Percentiles rank a stretch among this genome's conserved stretches.
These are phyloP conservation scores for Colius striatus DNA, from an alignment of 2,113 vertebrate species.

Conservation along the genomic window DNA sequence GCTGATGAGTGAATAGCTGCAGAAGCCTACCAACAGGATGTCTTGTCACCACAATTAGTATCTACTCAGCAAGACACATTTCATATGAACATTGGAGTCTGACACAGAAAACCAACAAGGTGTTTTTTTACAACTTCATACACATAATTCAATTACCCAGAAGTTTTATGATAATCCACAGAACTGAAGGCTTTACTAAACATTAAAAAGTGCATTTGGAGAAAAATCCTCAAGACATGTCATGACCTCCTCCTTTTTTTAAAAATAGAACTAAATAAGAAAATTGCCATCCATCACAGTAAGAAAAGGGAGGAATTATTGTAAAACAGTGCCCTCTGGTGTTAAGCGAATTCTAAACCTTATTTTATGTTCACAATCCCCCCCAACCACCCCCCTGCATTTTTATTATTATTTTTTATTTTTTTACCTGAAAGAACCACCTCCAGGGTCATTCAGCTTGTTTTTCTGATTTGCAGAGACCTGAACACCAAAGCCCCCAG, in stretches of 20 bases:
- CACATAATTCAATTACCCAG: not conserved
- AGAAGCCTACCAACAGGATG: not conserved
- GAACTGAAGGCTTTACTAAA: not conserved
- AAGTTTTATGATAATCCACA: not conserved
- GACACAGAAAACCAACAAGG: rapidly evolving
- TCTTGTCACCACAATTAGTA: not conserved
- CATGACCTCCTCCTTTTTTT: not conserved
- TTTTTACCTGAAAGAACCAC: conserved; percentile 86
- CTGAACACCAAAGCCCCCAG: conserved; percentile 80
- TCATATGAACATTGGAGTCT: not conserved
- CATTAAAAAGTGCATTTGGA: not conserved
- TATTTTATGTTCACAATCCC: not conserved
- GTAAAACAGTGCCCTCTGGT: conserved; percentile 92
- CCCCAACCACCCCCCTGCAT: not conserved
- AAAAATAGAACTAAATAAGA: not conserved
- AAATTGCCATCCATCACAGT: not conserved
- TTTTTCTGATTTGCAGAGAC: conserved; percentile 89
- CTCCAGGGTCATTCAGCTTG: conserved; percentile 87
- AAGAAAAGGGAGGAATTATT: conserved; percentile 61
- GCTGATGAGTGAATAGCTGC: not conserved
- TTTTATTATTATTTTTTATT: not conserved
- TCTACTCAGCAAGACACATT: not conserved
- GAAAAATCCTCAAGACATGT: not conserved
- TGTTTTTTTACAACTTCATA: not conserved
- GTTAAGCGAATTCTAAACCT: conserved; percentile 49